Evolutionary conservation across 1,140 invertebrate species (phyloP), one percentile per base, ranked within the genome.

Genomic region (Bombus sylvicola): DNA sequence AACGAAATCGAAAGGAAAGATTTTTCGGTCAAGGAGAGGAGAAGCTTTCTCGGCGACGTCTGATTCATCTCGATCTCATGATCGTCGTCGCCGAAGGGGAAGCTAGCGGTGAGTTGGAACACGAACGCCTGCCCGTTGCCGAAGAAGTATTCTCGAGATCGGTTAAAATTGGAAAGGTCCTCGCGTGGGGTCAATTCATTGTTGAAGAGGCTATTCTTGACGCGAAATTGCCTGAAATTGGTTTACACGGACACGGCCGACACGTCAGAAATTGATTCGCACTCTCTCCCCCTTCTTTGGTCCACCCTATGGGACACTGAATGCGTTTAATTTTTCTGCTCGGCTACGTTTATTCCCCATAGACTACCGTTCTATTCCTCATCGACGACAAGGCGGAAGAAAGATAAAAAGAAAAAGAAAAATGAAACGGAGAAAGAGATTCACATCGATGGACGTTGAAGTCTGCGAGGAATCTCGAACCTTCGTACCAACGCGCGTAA

Each of bases 201-300:
- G 92, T 91, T 94, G 90, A 93, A 95, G 95, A 93, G 94, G 94
- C 95, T 95, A 95, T 95, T 95, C 95, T 95, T 95, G 94, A 91
- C 88, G 92, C 91, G 94, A 95, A 95, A 95, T 95, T 95, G 95
- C 94, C 95, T 94, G 94, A 95, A 95, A 95, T 95, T 95, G 95
- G 94, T 95, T 95, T 95, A 94, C 94, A 94, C 92, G 93, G 90
- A 87, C 91, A 89, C 89, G 88, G 81, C 76, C 83, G 83, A 81
- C 89, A 88, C 90, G 92, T 92, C 92, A 94, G 93, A 94, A 92
- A 95, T 95, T 94, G 94, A 95, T 93, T 93, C 92, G 83, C 78
- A 66, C 81, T 74, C 71, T 81, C 90, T 72, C 59, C 31, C 53
- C 59, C 66, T 83, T 39, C 22, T 13, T 22, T n/a, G 53, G 81